Evolutionary conservation across 1,140 invertebrate species (phyloP), one percentile per base, ranked within the genome.

Genomic region (Neotoxoptera formosana): DNA sequence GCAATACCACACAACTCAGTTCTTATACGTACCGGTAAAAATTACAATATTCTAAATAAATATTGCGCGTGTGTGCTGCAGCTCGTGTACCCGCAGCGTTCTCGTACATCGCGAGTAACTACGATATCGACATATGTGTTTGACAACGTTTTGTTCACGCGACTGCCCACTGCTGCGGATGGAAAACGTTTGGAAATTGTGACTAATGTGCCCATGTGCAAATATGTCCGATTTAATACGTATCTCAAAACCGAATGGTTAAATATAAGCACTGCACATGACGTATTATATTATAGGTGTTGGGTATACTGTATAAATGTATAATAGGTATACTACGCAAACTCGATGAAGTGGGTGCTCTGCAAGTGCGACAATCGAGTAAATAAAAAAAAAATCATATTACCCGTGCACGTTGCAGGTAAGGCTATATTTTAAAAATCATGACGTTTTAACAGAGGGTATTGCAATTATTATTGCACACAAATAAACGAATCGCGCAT

Each of bases 101-200:
- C 36, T 23, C 41, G 4, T n/a, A 67, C 34, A 36, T 23, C 23
- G 21, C 34, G 17, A 36, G n/a, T 81, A n/a, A 21, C 17, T 36
- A n/a, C 8, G 25, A n/a, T 36, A 83, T 83, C 20, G 2, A 41
- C 1, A 21, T 36, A 81, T 36, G 34, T 83, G 17, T 86, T 47
- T 86, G 41, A 87, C 30, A 87, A 87, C 7, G 30, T 87, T 87
- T n/a, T 87, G 20, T 87, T 88, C 48, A 88, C 47, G 20, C n/a
- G 30, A n/a, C 30, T 11, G 47, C 17, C 17, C n/a, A 88, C 47
- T 48, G 47, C 47, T 48, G 47, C 41, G 11, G 36, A 45, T 2
- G 30, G 34, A 48, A 47, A 47, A 86, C 7, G 8, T 21, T 51
- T 88, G n/a, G 2, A 48, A 88, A 51, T 88, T 51, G 20, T n/a